These are phyloP conservation scores for Teinopalpus imperialis DNA, from an alignment of 2,888 invertebrate genomes.

Conservation along the genomic window DNA sequence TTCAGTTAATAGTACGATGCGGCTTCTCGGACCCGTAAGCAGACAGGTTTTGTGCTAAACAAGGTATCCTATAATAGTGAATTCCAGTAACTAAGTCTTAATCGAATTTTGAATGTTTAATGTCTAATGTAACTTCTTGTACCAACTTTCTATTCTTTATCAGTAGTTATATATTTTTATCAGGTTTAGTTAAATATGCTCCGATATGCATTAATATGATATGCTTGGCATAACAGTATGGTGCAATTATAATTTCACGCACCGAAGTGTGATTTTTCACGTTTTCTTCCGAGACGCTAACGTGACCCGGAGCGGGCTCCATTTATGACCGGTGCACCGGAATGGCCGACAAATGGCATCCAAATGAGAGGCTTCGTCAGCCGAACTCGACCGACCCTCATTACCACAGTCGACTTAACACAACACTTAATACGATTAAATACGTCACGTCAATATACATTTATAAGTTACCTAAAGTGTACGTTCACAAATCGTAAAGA, in stretches of 20 bases:
- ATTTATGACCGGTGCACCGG: conserved; percentile 80
- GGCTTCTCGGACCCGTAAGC: too few species aligned
- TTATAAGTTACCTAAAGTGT: conserved; percentile 23
- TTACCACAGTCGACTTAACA: conserved; percentile 58
- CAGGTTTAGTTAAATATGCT: neutral
- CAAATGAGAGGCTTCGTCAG: conserved; percentile 80
- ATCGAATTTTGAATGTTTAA: too few species aligned
- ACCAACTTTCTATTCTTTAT: too few species aligned
- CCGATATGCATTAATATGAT: neutral
- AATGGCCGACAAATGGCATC: conserved; percentile 81
- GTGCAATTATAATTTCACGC: conserved; percentile 63
- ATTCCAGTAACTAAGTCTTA: too few species aligned
- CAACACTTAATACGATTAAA: conserved; percentile 35
- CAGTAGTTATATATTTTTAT: too few species aligned
- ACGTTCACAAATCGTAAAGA: neutral
- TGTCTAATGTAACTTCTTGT: too few species aligned
- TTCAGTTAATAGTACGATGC: too few species aligned
- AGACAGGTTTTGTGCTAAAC: too few species aligned
- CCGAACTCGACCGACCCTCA: conserved; percentile 66
- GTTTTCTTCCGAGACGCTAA: conserved; percentile 75
- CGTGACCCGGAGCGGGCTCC: conserved; percentile 77
- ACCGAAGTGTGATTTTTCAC: conserved; percentile 78
- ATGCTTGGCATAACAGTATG: conserved; percentile 17
- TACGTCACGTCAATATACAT: conserved; percentile 31
- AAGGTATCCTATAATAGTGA: too few species aligned